Conservation (phyloP, 2,113 vertebrate species). For the Periophthalmodon schlosseri region DNA sequence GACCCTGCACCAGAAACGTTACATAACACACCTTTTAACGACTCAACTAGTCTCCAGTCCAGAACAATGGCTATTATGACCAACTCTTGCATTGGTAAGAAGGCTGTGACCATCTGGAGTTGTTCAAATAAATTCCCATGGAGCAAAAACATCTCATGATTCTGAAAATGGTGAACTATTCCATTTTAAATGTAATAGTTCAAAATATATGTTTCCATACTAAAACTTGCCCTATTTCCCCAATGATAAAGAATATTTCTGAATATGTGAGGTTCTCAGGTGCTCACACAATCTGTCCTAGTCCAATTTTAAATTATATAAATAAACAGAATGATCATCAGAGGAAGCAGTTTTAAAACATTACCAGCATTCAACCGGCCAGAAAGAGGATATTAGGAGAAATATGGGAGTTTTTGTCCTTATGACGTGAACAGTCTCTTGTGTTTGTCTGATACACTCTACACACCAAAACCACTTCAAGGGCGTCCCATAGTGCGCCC, state of each 20-base stretch:
- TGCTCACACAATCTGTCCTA: no score
- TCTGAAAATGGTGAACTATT: no score
- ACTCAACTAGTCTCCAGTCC: not conserved
- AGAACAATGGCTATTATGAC: not conserved
- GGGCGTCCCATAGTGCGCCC: not conserved
- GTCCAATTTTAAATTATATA: no score
- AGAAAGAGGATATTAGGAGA: not conserved
- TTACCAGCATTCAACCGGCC: not conserved
- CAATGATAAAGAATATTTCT: no score
- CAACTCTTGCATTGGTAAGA: no score
- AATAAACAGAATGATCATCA: no score
- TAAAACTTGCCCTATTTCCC: no score
- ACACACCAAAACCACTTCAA: not conserved
- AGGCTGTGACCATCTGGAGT: not conserved
- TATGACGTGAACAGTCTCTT: not conserved
- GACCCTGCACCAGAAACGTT: no score
- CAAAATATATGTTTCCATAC: no score
- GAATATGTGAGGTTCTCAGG: no score
- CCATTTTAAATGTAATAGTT: no score
- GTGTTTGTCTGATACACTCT: not conserved
- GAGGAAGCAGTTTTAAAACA: not conserved
- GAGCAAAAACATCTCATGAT: no score
- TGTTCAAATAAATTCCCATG: not conserved
- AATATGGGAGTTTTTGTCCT: not conserved
- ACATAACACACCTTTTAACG: not conserved